Conservation (phyloP, 1,140 invertebrate genomes). For the Andrena cerasifolii region DNA sequence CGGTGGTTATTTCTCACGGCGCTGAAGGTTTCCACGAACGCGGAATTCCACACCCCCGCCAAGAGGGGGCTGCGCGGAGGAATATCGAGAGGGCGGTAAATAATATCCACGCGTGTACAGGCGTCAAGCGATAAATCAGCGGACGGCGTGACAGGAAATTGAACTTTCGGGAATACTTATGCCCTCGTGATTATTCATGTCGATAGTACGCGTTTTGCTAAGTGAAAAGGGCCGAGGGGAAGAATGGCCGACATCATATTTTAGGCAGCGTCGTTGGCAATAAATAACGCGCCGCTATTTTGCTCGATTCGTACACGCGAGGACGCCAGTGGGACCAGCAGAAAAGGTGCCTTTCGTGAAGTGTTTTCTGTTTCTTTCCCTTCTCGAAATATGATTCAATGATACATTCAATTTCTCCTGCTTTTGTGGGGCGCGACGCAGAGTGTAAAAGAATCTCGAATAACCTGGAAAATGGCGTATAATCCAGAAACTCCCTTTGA, state of each 20-base stretch:
- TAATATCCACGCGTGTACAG: conserved; percentile 65
- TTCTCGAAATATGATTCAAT: too few species aligned
- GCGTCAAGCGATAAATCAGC: conserved; percentile 64
- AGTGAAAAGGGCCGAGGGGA: conserved; percentile 30
- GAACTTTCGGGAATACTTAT: conserved; percentile 70
- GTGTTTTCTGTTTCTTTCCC: too few species aligned
- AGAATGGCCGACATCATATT: conserved; percentile 49
- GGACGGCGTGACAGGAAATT: conserved; percentile 64
- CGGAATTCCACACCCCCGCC: conserved; percentile 40
- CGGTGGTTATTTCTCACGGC: conserved; percentile 49
- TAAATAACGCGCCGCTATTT: conserved; percentile 55
- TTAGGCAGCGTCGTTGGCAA: conserved; percentile 45
- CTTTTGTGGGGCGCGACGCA: too few species aligned
- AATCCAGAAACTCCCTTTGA: too few species aligned
- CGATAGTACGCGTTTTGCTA: conserved; percentile 52
- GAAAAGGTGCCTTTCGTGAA: too few species aligned
- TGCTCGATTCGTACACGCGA: conserved; percentile 7
- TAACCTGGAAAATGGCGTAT: too few species aligned
- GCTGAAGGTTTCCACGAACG: conserved; percentile 38
- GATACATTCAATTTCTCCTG: too few species aligned
- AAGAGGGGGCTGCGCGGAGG: conserved; percentile 4
- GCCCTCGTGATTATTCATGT: conserved; percentile 66
- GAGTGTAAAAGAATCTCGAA: too few species aligned
- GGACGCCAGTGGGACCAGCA: neutral
- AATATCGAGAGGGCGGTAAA: conserved; percentile 63